Evolutionary conservation across 1,140 invertebrate genomes (phyloP), one percentile per base, ranked within the genome.

Genomic region (Sitodiplosis mosellana): DNA sequence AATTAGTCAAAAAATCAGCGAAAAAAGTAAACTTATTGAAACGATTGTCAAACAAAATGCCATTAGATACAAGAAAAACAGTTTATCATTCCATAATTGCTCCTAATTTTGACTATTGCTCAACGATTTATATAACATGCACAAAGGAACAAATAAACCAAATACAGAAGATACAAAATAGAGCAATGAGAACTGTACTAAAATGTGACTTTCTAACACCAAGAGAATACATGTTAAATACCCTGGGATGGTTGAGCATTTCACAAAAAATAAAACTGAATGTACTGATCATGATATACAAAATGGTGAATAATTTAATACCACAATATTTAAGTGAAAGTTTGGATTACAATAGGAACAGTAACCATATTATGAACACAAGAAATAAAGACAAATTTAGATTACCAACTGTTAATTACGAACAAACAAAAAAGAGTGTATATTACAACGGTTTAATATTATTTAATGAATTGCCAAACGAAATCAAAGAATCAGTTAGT

Each of bases 61-160:
- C 48, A 4, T 11, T 22, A 22, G 41, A 49, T 15, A 40, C 27
- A 2, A 49, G 46, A 48, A 34, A 22, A 14, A 46, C 33, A 2
- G 17, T 55, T 2, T 55, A 53, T 33, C 50, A 53, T 12, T 33
- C 48, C 5, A 49, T 55, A 2, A 48, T 55, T 12, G 50, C 49
- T 12, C 48, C 49, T 11, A 50, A 55, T n/a, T 44, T 55, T 21
- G 47, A 52, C 18, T 52, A 49, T 11, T 49, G 48, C 27, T 19
- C 34, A n/a, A 46, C 50, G 17, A 15, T 55, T 5, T 22, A 51
- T 33, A 33, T 49, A 4, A 47, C 15, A 22, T 48, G 50, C 46
- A 42, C 18, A 19, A 46, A 52, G 19, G 47, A 40, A 33, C 38
- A 52, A 18, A 7, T 49, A 6, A 33, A 33, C 22, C 33, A n/a